Base-by-base conservation (phyloP, 2,888 invertebrate species). In the Imbricaverruca yamaguchii region DNA sequence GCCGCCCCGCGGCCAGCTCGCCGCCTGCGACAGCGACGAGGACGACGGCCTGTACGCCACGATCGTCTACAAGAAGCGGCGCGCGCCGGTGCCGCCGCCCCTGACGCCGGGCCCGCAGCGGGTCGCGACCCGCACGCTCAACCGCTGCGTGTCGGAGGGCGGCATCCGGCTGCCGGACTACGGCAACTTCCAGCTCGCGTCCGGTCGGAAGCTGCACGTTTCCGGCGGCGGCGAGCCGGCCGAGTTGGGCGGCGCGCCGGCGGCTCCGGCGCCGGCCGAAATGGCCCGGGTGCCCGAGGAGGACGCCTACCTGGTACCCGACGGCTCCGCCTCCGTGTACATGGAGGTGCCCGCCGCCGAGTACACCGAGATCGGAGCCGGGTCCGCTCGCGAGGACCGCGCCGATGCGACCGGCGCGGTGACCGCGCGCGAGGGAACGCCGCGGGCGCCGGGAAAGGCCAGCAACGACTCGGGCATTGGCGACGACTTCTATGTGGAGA, bases 1-100 rank as follows among this genome's bases (percentile, higher is more conserved):
- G 15, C 74, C 53, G 18, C 55, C 15, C 8, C 21, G 18, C 18
- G 55, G 74, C 1, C 74, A 55, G 6, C 55, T 15, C 55, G 53
- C 55, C 21, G 55, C 74, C 21, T 53, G 9, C 15, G 74, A 74
- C 21, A 55, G 21, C 11, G 74, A 74, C 10, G 74, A 74, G 6
- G 74, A 74, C 55, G 74, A 74, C 55, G 74, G 53, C 21, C 74
- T 74, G 53, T 74, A 74, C 74, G 74, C 74, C 55, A 74, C 74
- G 3, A 74, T 74, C 55, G 53, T 74, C 74, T 74, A 55, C 74
- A 74, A 74, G 74, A 74, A 74, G 74, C 74, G 74, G 55, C 74
- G 74, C 9, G 74, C 74, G 74, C 74, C 74, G 10, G 74, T 4
- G 9, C 74, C 74, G 55, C 74, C 74, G 11, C 55, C 53, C 74